Conservation (phyloP, 2,888 invertebrate genomes). For the Macaria liturata region DNA sequence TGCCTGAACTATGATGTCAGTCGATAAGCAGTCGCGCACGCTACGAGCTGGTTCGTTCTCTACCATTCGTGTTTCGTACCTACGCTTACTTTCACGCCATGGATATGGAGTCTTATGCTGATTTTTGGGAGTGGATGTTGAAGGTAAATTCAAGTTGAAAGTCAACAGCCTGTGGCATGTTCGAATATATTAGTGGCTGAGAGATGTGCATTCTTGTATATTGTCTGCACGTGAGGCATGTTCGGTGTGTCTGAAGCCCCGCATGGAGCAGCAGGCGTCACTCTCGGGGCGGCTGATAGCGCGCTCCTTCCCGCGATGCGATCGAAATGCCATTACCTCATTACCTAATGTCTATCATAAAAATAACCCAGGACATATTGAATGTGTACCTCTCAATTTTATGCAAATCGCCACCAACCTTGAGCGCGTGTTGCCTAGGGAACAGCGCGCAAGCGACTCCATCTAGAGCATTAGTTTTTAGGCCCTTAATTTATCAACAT, state of each 20-base stretch:
- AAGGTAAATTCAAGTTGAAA: slow-evolving; percentile 49
- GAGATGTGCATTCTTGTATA: neutral
- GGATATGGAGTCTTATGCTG: slow-evolving; percentile 60
- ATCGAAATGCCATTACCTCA: slow-evolving; percentile 2
- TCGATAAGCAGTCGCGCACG: slow-evolving; percentile 20
- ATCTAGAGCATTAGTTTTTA: slow-evolving; percentile 14
- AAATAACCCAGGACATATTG: slow-evolving; percentile 7
- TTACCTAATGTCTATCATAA: slow-evolving; percentile 19
- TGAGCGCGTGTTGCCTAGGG: slow-evolving; percentile 40
- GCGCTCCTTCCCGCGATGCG: too few species aligned
- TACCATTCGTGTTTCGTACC: neutral
- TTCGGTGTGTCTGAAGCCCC: neutral
- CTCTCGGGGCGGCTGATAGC: too few species aligned
- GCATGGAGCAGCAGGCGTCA: neutral
- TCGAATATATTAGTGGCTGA: too few species aligned
- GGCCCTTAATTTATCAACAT: slow-evolving; percentile 7
- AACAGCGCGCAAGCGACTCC: slow-evolving; percentile 28
- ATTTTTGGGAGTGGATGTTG: slow-evolving; percentile 59
- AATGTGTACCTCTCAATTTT: slow-evolving; percentile 16
- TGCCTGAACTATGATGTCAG: slow-evolving; percentile 46
- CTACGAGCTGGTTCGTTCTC: slow-evolving; percentile 1
- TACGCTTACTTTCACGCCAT: slow-evolving; percentile 30
- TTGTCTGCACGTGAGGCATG: neutral
- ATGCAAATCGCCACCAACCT: slow-evolving; percentile 21
- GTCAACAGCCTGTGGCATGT: neutral